Evolutionary conservation across 2,888 invertebrate species (phyloP).

Genomic region (Stegana nigrithorax): DNA sequence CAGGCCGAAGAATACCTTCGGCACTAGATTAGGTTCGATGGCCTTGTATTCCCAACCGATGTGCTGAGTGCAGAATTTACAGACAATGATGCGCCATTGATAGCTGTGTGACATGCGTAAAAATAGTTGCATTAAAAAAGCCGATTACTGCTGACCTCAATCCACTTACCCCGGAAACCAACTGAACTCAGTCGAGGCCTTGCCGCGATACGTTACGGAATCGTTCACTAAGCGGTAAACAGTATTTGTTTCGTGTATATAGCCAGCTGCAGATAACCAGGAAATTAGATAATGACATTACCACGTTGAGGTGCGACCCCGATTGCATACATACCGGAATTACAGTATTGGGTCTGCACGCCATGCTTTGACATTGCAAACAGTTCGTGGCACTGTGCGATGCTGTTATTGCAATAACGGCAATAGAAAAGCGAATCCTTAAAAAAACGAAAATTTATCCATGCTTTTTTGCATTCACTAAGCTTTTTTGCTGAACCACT

Average conservation of each 20-base stretch:
- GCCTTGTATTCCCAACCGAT: conserved; percentile 87
- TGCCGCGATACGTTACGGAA: conserved; percentile 69
- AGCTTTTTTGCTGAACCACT: conserved; percentile 10
- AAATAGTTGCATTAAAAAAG: not conserved
- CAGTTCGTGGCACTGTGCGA: conserved; percentile 77
- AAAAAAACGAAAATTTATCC: not conserved
- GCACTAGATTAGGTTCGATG: conserved; percentile 72
- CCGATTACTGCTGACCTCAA: not conserved
- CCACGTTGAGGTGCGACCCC: too few species aligned
- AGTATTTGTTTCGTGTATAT: conserved; percentile 85
- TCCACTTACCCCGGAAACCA: conserved; percentile 81
- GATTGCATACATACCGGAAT: conserved; percentile 71
- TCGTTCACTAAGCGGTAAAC: conserved; percentile 71
- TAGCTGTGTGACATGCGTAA: conserved; percentile 71
- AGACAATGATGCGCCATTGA: conserved; percentile 83
- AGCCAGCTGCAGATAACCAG: conserved; percentile 71
- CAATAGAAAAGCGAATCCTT: conserved; percentile 71
- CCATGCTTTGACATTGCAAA: conserved; percentile 87
- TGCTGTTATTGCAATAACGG: conserved; percentile 73
- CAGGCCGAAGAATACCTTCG: conserved; percentile 79
- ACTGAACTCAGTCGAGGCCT: conserved; percentile 78
- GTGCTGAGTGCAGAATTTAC: conserved; percentile 76
- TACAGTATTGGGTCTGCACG: conserved; percentile 83
- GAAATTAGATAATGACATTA: not conserved
- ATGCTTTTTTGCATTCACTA: not conserved